Evolutionary conservation across 2,113 vertebrate genomes (phyloP).

Genomic region (Pagrus major): DNA sequence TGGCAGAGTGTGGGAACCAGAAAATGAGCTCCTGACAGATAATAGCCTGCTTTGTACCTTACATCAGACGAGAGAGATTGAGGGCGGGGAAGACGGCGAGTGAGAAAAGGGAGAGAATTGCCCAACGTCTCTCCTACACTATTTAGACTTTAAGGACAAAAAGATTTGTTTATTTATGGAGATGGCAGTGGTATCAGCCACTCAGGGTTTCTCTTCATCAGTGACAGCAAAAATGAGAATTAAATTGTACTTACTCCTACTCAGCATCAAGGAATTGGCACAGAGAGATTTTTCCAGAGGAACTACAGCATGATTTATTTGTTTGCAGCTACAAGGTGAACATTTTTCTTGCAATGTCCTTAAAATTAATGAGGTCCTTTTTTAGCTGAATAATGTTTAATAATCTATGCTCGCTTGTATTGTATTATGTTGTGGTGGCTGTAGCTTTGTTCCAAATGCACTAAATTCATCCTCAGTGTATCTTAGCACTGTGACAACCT

Average conservation of each 20-base stretch:
- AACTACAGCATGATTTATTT: background rate
- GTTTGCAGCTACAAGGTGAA: background rate
- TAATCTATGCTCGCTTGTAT: background rate
- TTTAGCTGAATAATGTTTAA: slow-evolving; percentile 2
- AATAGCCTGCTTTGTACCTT: slow-evolving; percentile 66
- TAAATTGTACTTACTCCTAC: background rate
- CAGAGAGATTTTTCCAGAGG: background rate
- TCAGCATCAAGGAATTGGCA: slow-evolving; percentile 7
- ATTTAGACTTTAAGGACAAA: slow-evolving; percentile 21
- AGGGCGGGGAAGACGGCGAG: slow-evolving; percentile 3
- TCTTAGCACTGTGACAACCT: background rate
- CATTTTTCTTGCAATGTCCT: background rate
- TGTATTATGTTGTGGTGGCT: background rate
- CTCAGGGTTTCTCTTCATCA: slow-evolving; percentile 20
- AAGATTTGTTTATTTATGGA: slow-evolving; percentile 18
- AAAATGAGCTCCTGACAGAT: slow-evolving; percentile 77
- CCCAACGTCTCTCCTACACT: slow-evolving; percentile 8
- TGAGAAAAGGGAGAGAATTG: slow-evolving; percentile 29
- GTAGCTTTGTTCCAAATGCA: background rate
- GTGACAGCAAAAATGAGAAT: background rate
- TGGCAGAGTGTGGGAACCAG: slow-evolving; percentile 76
- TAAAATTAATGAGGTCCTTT: background rate
- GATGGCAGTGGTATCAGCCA: slow-evolving; percentile 3
- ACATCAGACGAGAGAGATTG: slow-evolving; percentile 54
- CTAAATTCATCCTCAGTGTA: background rate